Evolutionary conservation across 2,113 vertebrate genomes (phyloP).

Genomic region (Phoenicopterus ruber): DNA sequence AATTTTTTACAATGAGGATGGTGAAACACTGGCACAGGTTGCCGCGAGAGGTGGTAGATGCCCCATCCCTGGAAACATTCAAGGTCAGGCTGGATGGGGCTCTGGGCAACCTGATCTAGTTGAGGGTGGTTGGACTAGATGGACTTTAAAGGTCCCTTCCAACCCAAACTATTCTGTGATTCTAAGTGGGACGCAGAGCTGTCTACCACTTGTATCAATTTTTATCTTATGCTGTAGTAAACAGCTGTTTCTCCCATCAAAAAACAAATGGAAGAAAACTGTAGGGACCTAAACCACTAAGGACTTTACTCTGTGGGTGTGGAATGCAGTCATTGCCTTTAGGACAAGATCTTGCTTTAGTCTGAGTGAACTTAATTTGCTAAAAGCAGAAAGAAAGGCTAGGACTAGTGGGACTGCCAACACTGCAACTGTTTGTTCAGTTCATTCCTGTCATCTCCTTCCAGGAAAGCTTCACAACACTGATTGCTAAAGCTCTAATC

Average conservation of each 20-base stretch:
- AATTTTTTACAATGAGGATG: too few relatives aligned
- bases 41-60: too few relatives aligned
- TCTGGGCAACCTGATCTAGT: too few relatives aligned
- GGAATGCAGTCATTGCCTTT: neutral
- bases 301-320: neutral
- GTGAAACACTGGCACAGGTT: too few relatives aligned
- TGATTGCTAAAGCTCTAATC: neutral
- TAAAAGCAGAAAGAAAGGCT: neutral
- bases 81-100: too few relatives aligned
- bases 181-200: neutral
- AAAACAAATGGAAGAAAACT: neutral
- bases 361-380: neutral
- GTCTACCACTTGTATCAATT: accelerated
- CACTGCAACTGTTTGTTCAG: neutral
- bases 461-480: neutral
- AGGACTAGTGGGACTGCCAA: neutral
- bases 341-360: neutral
- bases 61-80: too few relatives aligned
- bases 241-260: neutral
- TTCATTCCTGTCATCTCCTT: neutral
- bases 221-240: neutral
- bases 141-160: too few relatives aligned
- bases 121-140: too few relatives aligned
- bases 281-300: neutral
- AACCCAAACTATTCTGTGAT: too few relatives aligned